A percentile compares a stretch with the other conserved stretches of the same genome.
Conservation (phyloP, 2,797 vertebrate species). For the Pseudochaenichthys georgianus region DNA sequence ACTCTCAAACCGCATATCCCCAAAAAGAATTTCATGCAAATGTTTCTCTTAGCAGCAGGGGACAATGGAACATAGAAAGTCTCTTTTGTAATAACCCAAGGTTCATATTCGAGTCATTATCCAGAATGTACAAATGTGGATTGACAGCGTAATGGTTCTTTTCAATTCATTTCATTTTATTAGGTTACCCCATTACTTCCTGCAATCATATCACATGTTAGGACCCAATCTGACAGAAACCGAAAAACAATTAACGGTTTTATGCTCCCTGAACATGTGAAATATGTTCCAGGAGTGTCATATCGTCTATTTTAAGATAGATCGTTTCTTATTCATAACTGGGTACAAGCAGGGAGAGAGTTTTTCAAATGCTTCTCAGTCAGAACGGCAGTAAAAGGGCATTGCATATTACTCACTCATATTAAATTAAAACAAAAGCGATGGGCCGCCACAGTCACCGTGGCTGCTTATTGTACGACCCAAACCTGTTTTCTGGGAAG, state of each 20-base stretch:
- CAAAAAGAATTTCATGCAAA: conserved; percentile 44
- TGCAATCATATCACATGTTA: conserved; percentile 23
- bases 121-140: conserved; percentile 39
- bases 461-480: conserved; percentile 33
- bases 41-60: conserved; percentile 39
- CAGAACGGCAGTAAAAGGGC: conserved; percentile 42
- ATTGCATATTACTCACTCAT: conserved; percentile 32
- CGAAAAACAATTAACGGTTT: conserved; percentile 12
- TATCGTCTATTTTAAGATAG: conserved; percentile 36
- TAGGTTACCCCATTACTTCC: conserved; percentile 26
- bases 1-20: conserved; percentile 22
- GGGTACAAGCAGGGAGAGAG: conserved; percentile 5
- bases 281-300: conserved; percentile 24
- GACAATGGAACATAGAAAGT: conserved; percentile 15
- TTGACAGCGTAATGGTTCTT: conserved; percentile 45
- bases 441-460: conserved; percentile 47
- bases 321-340: conserved; percentile 51
- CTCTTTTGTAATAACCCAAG: conserved; percentile 38
- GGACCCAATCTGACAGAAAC: conserved; percentile 24
- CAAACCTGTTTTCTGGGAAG: conserved; percentile 49
- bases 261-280: conserved; percentile 32
- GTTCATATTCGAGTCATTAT: conserved; percentile 55
- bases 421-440: conserved; percentile 17
- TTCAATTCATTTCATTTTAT: conserved; percentile 45
- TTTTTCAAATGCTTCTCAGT: conserved; percentile 32